Evolutionary conservation across 2,888 invertebrate species (phyloP), one percentile per base, ranked within the genome.

Genomic region (Venusia cambrica): DNA sequence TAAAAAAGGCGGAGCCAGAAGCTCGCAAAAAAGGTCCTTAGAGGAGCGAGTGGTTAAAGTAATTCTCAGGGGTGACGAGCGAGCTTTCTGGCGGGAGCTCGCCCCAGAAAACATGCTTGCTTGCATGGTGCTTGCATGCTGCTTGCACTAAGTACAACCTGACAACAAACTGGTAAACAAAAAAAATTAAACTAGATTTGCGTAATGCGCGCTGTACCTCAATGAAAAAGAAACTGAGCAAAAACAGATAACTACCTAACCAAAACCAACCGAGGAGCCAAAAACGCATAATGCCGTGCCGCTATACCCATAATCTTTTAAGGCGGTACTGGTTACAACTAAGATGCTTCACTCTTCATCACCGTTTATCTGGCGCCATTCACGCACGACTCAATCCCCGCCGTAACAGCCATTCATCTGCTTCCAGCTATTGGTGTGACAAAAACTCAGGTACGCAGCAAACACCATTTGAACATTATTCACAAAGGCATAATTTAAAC

Each of bases 391-490:
- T 34, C 35, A 16, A 9, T 16, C 25, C 52, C 49, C 47, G 45
- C 18, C n/a, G n/a, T n/a, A n/a, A 7, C 17, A 48, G 16, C 43
- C 50, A 62, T 62, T 58, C 59, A 60, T 51, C 59, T 57, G 63
- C 47, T 67, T 67, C 62, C 66, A 63, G 64, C 60, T 57, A 59
- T 59, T 62, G 39, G 18, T 46, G 24, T 30, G 33, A 60, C 56
- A 72, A 68, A 67, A 65, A 66, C 55, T 50, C 58, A 54, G 62
- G 62, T 59, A 65, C 60, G 49, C 34, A 55, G 55, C 55, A 56
- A 65, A 66, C 50, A 60, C 36, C 44, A 52, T 56, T 55, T 54
- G 41, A 48, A 35, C 38, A 46, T 51, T 53, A 54, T 45, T 51
- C 45, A 17, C 38, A 48, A 59, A 51, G 47, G 39, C 38, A 40